Evolutionary conservation across 2,113 vertebrate genomes (phyloP), one percentile per base, ranked within the genome.

Genomic region (Cyprinodon brontotheroides): DNA sequence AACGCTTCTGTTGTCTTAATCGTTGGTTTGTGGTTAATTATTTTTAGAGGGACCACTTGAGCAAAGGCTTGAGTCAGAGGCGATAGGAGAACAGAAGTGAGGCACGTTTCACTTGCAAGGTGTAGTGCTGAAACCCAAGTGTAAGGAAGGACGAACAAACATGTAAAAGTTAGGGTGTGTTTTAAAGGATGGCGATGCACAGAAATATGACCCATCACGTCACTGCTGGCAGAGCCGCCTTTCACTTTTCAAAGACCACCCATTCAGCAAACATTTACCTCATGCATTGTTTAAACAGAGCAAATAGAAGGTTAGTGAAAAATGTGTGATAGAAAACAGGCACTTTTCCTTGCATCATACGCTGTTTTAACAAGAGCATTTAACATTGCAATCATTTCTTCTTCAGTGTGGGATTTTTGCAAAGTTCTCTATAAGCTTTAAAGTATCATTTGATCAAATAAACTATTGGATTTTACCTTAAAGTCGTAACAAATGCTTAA

Each of bases 41-140:
- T 68, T 72, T 81, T 53, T 68, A n/a, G 61, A 63, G 29, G 7
- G 61, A 63, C 12, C 14, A 63, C 37, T 39, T 63, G 4, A 63
- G 38, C 29, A 17, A 22, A n/a, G n/a, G 39, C 17, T 9, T 12
- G 38, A 10, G 8, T 11, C 7, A 11, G 10, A 65, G 20, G 11
- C 48, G 36, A 10, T 61, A n/a, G 17, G n/a, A 10, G 43, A 64
- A 69, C 80, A 72, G 11, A 76, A 38, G 53, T 1, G 29, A 68
- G 47, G 1, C 69, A 64, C 68, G 29, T 75, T 81, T 65, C 68
- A 41, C 81, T 75, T 66, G 29, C 45, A 5, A 65, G 81, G 83
- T 70, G 80, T 74, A 69, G 78, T 84, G 65, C 78, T 77, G 72
- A 86, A 9, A 66, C 75, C 73, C 78, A 77, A 79, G 61, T 70